Conservation (phyloP, 1,140 invertebrate species). For the Pseudomyrmex flavicornis region DNA sequence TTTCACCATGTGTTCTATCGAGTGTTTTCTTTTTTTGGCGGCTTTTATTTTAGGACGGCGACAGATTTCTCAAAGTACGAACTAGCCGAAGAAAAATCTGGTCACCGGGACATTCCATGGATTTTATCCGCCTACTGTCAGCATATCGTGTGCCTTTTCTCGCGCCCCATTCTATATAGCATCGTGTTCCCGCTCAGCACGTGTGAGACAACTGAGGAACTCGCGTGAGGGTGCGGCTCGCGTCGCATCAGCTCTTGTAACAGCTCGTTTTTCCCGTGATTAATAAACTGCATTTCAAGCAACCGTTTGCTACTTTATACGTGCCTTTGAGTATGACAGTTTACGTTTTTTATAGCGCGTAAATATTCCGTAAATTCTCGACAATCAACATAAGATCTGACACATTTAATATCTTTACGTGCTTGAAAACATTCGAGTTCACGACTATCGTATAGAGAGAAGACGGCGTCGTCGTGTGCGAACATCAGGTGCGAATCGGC, state of each 20-base stretch:
- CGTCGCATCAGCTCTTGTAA: constrained; percentile 31
- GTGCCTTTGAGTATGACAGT: neutral
- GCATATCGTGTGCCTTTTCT: constrained; percentile 24
- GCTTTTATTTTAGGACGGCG: neutral
- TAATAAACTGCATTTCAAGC: constrained; percentile 15
- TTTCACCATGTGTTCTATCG: constrained; percentile 43
- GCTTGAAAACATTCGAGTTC: neutral
- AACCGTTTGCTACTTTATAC: constrained; percentile 14
- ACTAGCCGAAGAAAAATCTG: constrained; percentile 6
- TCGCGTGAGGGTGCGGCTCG: constrained; percentile 15
- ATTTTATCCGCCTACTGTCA: constrained; percentile 27
- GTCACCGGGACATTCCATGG: neutral
- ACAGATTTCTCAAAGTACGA: constrained; percentile 17
- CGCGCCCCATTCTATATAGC: constrained; percentile 6
- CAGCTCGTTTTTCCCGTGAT: constrained; percentile 29
- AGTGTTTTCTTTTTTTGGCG: neutral
- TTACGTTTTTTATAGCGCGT: neutral
- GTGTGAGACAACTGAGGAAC: constrained; percentile 42
- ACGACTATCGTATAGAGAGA: neutral
- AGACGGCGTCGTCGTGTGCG: neutral
- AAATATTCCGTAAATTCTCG: neutral
- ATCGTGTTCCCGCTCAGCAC: constrained; percentile 26
- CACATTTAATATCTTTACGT: neutral
- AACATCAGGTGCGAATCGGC: neutral
- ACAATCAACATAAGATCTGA: neutral